Evolutionary conservation across 2,113 vertebrate genomes (phyloP).

Genomic region (Lophochroa leadbeateri): DNA sequence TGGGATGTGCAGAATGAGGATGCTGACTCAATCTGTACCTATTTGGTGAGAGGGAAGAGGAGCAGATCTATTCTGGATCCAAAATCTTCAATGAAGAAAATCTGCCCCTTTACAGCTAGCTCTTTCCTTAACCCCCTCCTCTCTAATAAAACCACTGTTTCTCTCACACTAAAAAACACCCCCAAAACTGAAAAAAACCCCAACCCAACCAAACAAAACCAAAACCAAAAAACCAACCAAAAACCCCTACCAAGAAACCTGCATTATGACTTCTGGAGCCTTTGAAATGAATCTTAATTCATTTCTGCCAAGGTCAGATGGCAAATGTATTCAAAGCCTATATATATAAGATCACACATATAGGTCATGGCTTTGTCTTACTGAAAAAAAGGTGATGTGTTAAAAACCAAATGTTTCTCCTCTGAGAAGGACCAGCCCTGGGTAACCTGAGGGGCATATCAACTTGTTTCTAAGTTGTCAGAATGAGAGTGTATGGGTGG

Average conservation of each 20-base stretch:
- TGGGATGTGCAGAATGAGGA: background rate
- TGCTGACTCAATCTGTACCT: background rate
- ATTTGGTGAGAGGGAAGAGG: background rate
- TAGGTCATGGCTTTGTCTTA: background rate
- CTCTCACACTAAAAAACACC: background rate
- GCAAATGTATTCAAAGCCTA: background rate
- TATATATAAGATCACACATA: rapidly evolving
- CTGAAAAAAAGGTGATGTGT: background rate
- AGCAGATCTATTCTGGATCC: too few relatives aligned
- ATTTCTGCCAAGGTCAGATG: background rate
- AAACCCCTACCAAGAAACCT: background rate
- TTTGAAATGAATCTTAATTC: background rate
- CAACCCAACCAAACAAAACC: background rate
- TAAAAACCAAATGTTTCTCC: background rate
- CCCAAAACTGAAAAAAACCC: background rate
- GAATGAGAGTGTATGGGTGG: too few relatives aligned
- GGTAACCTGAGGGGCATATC: background rate
- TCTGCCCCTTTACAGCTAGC: background rate
- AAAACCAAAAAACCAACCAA: background rate
- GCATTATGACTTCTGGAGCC: background rate
- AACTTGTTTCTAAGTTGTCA: too few relatives aligned
- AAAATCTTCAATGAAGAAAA: background rate
- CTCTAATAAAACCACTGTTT: background rate
- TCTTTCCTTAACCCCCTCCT: background rate
- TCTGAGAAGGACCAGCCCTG: background rate